Base-by-base conservation (phyloP, 1,140 invertebrate genomes). In the Tyrophagus putrescentiae region DNA sequence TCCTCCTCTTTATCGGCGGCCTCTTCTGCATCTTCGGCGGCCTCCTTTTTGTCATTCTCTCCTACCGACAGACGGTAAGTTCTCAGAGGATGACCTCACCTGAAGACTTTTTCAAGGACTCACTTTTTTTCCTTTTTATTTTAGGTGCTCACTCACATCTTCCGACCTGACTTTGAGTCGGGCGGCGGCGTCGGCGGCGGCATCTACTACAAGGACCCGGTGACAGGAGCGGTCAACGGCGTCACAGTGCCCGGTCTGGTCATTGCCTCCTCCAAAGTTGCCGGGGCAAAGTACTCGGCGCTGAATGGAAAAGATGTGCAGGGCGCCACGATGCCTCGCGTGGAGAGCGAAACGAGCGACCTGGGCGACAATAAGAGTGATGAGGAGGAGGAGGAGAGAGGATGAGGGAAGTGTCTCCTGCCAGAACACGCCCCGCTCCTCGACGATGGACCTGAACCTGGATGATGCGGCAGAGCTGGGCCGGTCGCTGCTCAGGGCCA, bases 341-440 rank as follows among this genome's bases (percentile, higher is more conserved):
- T 54, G n/a, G 52, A 54, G 25, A 54, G 52, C 39, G 52, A 13
- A 33, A 54, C 52, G 21, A 54, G 52, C 25, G 52, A 54, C 39
- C 25, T 54, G 18, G 52, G 13, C 27, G 52, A 54, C 39, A 31
- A n/a, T 25, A 54, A 54, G 31, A 52, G 48, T 52, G 45, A 21
- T 54, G 13, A 54, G n/a, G 4, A 2, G n/a, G n/a, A n/a, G n/a
- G n/a, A n/a, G n/a, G n/a, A n/a, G n/a, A n/a, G n/a, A n/a, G n/a
- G n/a, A n/a, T n/a, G n/a, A n/a, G n/a, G n/a, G n/a, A n/a, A n/a
- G n/a, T n/a, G n/a, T n/a, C 39, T 54, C 27, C 32, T 31, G n/a
- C 3, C 13, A 13, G 1, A 36, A 54, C 25, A 27, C 52, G 3
- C 52, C 3, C n/a, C 52, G 25, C 32, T 54, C 52, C 3, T 54